phyloP scores from a whole-genome alignment of 2,888 invertebrate species.

The Diplazon laetatorius region DNA sequence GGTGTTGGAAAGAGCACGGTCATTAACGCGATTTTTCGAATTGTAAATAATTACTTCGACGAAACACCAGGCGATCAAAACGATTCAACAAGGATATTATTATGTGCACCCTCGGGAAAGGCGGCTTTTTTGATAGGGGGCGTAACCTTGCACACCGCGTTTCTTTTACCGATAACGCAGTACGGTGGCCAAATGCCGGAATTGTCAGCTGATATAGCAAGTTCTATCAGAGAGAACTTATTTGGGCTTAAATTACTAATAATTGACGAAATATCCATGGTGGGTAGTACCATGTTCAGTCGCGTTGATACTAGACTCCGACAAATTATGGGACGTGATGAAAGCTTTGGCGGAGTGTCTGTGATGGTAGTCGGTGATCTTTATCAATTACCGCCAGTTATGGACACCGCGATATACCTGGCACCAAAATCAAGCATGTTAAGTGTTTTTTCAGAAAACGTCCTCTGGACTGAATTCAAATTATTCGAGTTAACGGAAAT shows the following conservation, averaged over 20 bases:
- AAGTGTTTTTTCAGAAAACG: slow-evolving; percentile 40
- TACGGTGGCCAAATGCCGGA: slow-evolving; percentile 24
- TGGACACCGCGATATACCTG: slow-evolving; percentile 67
- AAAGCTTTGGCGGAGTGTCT: slow-evolving; percentile 74
- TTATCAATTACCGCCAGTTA: slow-evolving; percentile 74
- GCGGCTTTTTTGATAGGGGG: slow-evolving; percentile 70
- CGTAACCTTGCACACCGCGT: slow-evolving; percentile 70
- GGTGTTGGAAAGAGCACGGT: slow-evolving; percentile 15
- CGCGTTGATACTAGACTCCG: slow-evolving; percentile 71
- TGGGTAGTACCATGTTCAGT: slow-evolving; percentile 55
- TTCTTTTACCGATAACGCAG: slow-evolving; percentile 63
- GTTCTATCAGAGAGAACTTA: slow-evolving; percentile 64
- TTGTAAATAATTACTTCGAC: slow-evolving; percentile 47
- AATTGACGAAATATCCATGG: slow-evolving; percentile 73
- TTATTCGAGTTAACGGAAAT: slow-evolving; percentile 52
- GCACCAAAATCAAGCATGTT: slow-evolving; percentile 40
- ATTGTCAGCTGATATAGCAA: slow-evolving; percentile 51
- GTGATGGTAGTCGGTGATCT: slow-evolving; percentile 76
- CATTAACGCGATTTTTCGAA: too few species aligned
- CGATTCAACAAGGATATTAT: slow-evolving; percentile 62
- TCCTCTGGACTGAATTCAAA: slow-evolving; percentile 68
- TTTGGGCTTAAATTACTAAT: slow-evolving; percentile 69
- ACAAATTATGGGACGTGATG: slow-evolving; percentile 71
- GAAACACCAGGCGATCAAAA: slow-evolving; percentile 57
- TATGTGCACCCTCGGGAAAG: slow-evolving; percentile 61